Evolutionary conservation across 2,113 vertebrate genomes (phyloP), one percentile per base, ranked within the genome.

Genomic region (Corythornis vintsioides): DNA sequence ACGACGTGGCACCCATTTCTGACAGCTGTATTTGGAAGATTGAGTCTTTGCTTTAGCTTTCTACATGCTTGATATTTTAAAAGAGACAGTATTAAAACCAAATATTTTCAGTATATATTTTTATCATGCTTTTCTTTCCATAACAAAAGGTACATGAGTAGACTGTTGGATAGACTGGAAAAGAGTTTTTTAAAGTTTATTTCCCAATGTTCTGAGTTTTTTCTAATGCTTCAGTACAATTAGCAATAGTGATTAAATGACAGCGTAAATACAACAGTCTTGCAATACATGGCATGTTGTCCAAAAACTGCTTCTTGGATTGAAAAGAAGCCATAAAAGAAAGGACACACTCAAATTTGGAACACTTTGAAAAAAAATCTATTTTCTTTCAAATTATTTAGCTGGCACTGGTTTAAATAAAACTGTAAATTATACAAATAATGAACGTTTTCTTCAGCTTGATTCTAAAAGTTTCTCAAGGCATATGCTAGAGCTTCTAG

Each of bases 11-110:
- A 74, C 11, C 21, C 25, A 25, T 82, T 84, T 95, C 74, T 95
- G 90, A 95, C 96, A 97, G 93, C 91, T 96, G 97, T 83, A 88
- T 61, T 93, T 88, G 82, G 90, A 92, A 91, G 81, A 52, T 5
- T 91, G 86, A 96, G 81, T 91, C 73, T 85, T 84, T 91, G 75
- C 40, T 40, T 38, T 95, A 74, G 76, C 77, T 88, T 93, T 88
- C 56, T 88, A 57, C 59, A 26, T 88, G 50, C 74, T 91, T 96
- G 43, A 45, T 89, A 45, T 21, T 59, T 93, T 55, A 28, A 71
- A 29, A 55, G 22, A 24, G 18, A 63, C 42, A 63, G 33, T 87
- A 82, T 57, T 92, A 5, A 84, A 89, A 92, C 50, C 70, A 94
- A 81, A 40, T 11, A 31, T 71, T 66, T 89, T 72, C 61, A 78